Evolutionary conservation across 1,140 invertebrate species (phyloP).

Genomic region (Drosophila pectinifera): DNA sequence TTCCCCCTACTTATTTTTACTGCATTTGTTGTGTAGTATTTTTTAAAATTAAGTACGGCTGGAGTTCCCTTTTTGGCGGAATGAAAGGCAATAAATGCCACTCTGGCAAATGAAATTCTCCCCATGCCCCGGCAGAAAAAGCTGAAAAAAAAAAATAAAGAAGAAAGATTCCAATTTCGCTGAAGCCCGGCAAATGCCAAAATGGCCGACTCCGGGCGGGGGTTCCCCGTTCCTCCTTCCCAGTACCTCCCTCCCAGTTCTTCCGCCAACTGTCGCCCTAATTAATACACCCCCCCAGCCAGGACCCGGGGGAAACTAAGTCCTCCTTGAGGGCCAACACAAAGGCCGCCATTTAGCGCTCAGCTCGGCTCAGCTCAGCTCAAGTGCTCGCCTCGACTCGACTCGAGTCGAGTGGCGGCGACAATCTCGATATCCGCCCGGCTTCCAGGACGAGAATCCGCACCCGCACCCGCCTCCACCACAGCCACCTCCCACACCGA

Average conservation of each 20-base stretch:
- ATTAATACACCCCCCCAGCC: constrained; percentile 69
- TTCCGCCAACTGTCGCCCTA: constrained; percentile 68
- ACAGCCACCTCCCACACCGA: neutral
- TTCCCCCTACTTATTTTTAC: neutral
- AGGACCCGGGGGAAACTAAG: constrained; percentile 1
- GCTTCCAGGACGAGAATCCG: constrained; percentile 2
- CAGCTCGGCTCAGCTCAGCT: constrained; percentile 28
- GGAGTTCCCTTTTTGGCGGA: constrained; percentile 7
- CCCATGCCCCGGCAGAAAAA: too few relatives aligned
- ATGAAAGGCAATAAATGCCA: constrained; percentile 58
- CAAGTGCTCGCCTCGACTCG: too few relatives aligned
- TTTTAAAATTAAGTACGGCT: constrained; percentile 57
- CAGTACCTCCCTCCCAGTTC: too few relatives aligned
- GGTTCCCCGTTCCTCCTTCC: too few relatives aligned
- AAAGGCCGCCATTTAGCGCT: constrained; percentile 74
- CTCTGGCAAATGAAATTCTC: constrained; percentile 60
- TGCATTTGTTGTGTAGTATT: constrained; percentile 10
- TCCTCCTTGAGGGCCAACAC: constrained; percentile 40
- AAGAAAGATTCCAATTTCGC: constrained; percentile 28
- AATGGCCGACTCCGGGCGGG: constrained; percentile 63
- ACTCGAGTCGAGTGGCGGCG: constrained; percentile 55
- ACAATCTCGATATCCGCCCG: constrained; percentile 59
- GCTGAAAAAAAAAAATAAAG: too few relatives aligned
- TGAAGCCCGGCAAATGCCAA: constrained; percentile 71
- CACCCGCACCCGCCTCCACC: constrained; percentile 1